phyloP scores from a whole-genome alignment of 2,797 vertebrate species.

The Meriones psammophilus region DNA sequence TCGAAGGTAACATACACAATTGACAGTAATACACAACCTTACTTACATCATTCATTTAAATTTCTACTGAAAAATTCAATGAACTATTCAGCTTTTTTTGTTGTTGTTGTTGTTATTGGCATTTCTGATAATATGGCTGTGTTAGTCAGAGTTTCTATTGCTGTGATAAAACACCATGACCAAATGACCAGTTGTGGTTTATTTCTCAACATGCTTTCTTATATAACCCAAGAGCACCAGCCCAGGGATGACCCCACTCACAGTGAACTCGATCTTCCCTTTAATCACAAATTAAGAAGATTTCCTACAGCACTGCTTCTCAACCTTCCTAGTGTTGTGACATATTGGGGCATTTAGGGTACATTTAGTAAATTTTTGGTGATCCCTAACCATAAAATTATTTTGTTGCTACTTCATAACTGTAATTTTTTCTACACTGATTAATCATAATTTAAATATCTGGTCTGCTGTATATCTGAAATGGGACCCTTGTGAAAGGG shows the following conservation, averaged over 20 bases:
- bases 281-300: background rate
- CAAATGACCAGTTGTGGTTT: background rate
- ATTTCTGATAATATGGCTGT: background rate
- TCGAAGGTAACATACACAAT: too few species aligned
- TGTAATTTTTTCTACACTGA: background rate
- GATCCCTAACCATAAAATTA: background rate
- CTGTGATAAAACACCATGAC: background rate
- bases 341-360: too few species aligned
- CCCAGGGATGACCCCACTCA: background rate
- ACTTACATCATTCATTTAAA: background rate
- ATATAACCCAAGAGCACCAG: background rate
- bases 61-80: background rate
- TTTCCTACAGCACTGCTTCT: background rate
- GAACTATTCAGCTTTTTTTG: background rate
- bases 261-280: fast-evolving
- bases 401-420: background rate
- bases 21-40: background rate
- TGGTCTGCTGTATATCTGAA: background rate
- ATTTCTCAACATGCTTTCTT: background rate
- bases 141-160: background rate
- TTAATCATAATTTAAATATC: background rate
- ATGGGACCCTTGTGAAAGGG: background rate
- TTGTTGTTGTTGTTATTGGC: background rate
- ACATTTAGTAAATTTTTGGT: background rate
- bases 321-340: background rate